Evolutionary conservation across 2,888 invertebrate genomes (phyloP).

Genomic region (Hirtodrosophila confusa): DNA sequence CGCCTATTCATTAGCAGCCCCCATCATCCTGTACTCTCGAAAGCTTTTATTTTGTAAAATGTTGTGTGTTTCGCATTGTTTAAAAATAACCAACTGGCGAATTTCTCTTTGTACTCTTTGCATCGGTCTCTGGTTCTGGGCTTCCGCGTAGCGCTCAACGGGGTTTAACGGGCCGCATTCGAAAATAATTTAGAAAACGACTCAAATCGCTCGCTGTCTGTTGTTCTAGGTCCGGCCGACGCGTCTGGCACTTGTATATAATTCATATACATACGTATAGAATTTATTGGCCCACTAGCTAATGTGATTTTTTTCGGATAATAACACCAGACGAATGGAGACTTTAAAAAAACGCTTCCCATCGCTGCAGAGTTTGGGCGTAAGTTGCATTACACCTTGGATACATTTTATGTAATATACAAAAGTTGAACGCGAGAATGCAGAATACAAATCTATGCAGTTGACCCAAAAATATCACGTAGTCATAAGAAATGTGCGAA

Average conservation of each 20-base stretch:
- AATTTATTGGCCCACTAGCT: conserved; percentile 30
- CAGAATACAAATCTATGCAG: conserved; percentile 23
- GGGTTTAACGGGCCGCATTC: conserved; percentile 39
- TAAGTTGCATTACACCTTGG: conserved; percentile 79
- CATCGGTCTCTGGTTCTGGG: conserved; percentile 37
- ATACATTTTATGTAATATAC: conserved; percentile 41
- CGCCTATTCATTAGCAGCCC: conserved; percentile 13
- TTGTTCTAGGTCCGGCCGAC: conserved; percentile 53
- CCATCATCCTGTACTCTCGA: conserved; percentile 48
- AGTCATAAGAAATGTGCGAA: conserved; percentile 26
- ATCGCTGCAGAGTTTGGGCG: conserved; percentile 85
- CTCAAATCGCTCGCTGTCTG: conserved; percentile 74
- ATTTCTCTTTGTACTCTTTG: conserved; percentile 63
- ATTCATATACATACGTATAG: conserved; percentile 23
- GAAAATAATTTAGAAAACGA: conserved; percentile 77
- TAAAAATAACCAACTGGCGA: conserved; percentile 68
- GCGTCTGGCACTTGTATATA: conserved; percentile 44
- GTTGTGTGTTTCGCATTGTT: conserved; percentile 49
- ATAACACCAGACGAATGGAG: conserved; percentile 63
- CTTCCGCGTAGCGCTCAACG: conserved; percentile 16
- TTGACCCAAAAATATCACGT: conserved; percentile 45
- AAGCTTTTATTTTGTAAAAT: conserved; percentile 57
- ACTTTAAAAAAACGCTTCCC: conserved; percentile 85
- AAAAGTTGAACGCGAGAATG: neutral
- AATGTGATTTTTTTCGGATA: conserved; percentile 24